phyloP scores from a whole-genome alignment of 2,797 vertebrate genomes.

The Margarornis squamiger region DNA sequence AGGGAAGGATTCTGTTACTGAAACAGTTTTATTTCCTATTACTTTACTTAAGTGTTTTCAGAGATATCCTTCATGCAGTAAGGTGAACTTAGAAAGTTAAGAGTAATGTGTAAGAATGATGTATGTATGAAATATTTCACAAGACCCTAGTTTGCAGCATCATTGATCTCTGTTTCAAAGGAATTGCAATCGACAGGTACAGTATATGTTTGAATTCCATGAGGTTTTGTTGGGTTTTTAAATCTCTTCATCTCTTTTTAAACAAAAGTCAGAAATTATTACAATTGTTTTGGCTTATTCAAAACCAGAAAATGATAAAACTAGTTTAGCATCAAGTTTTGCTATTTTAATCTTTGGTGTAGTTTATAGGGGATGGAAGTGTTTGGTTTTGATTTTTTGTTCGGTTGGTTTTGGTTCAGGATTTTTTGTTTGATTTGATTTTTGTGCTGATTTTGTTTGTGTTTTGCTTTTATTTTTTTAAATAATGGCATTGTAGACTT shows the following conservation, averaged over 20 bases:
- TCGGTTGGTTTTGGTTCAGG: background rate
- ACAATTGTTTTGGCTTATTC: background rate
- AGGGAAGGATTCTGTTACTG: background rate
- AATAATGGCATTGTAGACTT: background rate
- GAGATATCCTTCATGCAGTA: background rate
- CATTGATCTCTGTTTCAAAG: background rate
- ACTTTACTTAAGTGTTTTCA: background rate
- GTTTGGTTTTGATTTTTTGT: background rate
- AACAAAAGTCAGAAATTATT: background rate
- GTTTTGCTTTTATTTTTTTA: background rate
- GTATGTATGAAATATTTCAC: fast-evolving
- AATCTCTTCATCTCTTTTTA: background rate
- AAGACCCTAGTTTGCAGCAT: background rate
- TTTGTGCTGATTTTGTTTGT: background rate
- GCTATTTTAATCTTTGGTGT: background rate
- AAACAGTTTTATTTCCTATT: background rate
- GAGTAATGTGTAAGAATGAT: background rate
- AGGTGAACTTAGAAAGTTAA: background rate
- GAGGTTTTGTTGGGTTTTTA: background rate
- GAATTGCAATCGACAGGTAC: background rate
- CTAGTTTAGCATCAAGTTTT: background rate
- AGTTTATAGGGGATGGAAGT: background rate
- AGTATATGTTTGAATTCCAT: background rate
- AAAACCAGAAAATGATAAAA: background rate
- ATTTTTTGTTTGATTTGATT: background rate